phyloP scores from a whole-genome alignment of 2,888 invertebrate species.

The Dysmachus trigonus region DNA sequence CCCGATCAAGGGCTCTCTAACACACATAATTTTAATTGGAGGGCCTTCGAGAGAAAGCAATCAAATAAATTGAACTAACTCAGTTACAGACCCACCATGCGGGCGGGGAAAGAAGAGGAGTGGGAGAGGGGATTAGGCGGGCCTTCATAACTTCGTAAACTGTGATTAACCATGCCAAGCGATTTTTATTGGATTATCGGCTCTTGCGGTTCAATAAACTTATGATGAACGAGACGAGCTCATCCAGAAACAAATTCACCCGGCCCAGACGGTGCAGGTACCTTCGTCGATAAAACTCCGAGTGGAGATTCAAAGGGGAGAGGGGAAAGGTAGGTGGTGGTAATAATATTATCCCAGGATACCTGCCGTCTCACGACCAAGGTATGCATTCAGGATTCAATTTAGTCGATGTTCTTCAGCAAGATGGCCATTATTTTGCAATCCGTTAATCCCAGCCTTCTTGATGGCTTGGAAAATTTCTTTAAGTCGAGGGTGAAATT shows the following conservation, averaged over 20 bases:
- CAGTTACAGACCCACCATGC: not conserved
- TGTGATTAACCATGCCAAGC: not conserved
- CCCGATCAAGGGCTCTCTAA: not conserved
- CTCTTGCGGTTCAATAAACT: not conserved
- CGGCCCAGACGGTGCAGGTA: not conserved
- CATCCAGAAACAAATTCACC: not conserved
- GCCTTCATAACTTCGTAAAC: not conserved
- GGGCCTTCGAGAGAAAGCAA: not conserved
- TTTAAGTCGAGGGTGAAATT: not conserved
- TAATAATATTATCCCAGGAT: not conserved
- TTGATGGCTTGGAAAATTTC: conserved; percentile 1
- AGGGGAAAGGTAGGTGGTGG: not conserved
- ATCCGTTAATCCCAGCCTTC: not conserved
- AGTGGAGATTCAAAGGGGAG: too few species aligned
- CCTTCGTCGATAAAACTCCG: not conserved
- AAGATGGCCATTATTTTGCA: not conserved
- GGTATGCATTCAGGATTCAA: not conserved
- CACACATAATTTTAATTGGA: not conserved
- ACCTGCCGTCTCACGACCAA: not conserved
- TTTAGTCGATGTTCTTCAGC: not conserved
- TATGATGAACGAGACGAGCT: not conserved
- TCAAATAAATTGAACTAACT: not conserved
- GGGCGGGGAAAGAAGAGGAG: too few species aligned
- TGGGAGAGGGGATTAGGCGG: not conserved
- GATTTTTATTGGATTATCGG: not conserved